Percentiles rank a stretch among this genome's conserved stretches.
phyloP scores from a whole-genome alignment of 1,140 invertebrate species.

The Pseudobourletiella spinata region DNA sequence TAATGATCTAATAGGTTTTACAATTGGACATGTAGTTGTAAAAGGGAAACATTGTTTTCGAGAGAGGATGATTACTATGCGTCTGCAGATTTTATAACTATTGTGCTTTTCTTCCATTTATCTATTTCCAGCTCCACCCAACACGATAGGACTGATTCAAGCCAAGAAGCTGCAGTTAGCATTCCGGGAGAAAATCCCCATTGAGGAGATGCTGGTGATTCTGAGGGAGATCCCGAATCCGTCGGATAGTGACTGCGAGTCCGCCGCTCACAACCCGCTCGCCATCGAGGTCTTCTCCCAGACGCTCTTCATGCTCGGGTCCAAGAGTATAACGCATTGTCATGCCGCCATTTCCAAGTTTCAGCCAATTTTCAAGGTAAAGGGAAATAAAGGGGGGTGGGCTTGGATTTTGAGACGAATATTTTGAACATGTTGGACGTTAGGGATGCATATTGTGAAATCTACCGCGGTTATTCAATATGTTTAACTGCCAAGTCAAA shows the following conservation, averaged over 20 bases:
- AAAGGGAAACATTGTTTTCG: no score
- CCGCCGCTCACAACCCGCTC: conserved; percentile 65
- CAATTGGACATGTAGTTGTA: no score
- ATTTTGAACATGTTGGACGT: no score
- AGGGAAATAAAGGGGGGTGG: no score
- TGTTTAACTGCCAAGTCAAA: no score
- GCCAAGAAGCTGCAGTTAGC: conserved; percentile 75
- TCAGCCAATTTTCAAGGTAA: conserved; percentile 82
- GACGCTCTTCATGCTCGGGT: conserved; percentile 82
- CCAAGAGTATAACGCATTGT: conserved; percentile 95
- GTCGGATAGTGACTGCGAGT: conserved; percentile 57
- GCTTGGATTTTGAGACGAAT: no score
- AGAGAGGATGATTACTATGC: no score
- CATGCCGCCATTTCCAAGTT: conserved; percentile 97
- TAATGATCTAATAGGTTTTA: no score
- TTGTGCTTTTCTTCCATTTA: background rate
- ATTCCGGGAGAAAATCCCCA: conserved; percentile 75
- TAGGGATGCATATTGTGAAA: no score
- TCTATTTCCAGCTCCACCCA: background rate
- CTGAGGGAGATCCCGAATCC: conserved; percentile 76
- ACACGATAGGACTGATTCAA: conserved; percentile 65
- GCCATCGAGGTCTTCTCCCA: conserved; percentile 97
- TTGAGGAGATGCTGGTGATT: conserved; percentile 83
- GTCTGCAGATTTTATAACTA: background rate
- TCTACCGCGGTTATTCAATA: no score